Percentiles rank a stretch among this genome's conserved stretches.
These are phyloP conservation scores for Periplaneta americana DNA, from an alignment of 1,140 invertebrate genomes.

Conservation along the genomic window DNA sequence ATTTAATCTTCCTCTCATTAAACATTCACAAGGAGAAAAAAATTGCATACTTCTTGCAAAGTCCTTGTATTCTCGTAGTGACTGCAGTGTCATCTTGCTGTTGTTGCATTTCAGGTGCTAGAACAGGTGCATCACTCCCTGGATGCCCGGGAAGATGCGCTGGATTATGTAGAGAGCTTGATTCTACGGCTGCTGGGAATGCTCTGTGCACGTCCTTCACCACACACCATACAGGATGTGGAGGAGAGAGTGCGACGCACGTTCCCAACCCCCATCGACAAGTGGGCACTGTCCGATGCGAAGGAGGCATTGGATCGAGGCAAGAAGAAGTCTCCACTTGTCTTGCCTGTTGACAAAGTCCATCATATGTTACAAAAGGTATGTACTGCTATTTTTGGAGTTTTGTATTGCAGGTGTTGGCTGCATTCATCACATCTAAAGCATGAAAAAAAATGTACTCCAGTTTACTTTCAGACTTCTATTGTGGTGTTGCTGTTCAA, in stretches of 20 bases:
- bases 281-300: constrained; percentile 87
- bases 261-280: constrained; percentile 90
- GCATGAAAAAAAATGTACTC: no score
- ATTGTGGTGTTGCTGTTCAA: no score
- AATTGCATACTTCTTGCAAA: neutral
- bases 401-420: no score
- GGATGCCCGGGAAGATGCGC: constrained; percentile 80
- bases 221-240: constrained; percentile 75
- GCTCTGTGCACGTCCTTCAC: constrained; percentile 75
- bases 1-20: neutral
- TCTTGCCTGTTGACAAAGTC: constrained; percentile 86
- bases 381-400: no score
- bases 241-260: constrained; percentile 86
- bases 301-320: constrained; percentile 76
- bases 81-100: constrained; percentile 2
- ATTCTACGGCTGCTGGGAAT: constrained; percentile 83
- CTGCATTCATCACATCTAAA: no score
- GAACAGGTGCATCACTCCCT: constrained; percentile 86
- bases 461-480: no score
- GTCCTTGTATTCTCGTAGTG: neutral
- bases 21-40: neutral
- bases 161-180: constrained; percentile 88
- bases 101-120: constrained; percentile 61
- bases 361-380: constrained; percentile 88
- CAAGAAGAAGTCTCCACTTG: constrained; percentile 74